Conservation (phyloP, 1,140 invertebrate species). For the Penaeus vannamei region DNA sequence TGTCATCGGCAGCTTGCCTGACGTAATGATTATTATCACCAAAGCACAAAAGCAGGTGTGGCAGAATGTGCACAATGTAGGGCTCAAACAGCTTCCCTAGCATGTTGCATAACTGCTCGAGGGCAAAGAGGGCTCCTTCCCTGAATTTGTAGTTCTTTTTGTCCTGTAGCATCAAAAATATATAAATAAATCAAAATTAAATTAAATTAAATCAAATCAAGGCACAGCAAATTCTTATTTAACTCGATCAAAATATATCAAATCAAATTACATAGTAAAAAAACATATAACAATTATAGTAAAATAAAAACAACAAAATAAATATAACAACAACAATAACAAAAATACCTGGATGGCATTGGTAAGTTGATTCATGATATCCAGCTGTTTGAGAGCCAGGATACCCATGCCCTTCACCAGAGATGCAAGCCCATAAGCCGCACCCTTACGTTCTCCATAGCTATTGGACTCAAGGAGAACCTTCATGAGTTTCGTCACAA, state of each 20-base stretch:
- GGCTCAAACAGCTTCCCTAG: constrained; percentile 97
- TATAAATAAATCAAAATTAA: not conserved
- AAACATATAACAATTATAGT: too few species aligned
- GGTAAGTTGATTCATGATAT: constrained; percentile 95
- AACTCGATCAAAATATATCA: too few species aligned
- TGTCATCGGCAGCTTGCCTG: constrained; percentile 92
- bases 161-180: constrained; percentile 80
- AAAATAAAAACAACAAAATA: too few species aligned
- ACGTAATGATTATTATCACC: constrained; percentile 91
- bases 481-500: constrained; percentile 90
- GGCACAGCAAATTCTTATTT: too few species aligned
- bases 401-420: constrained; percentile 96
- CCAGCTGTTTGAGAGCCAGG: constrained; percentile 92
- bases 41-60: constrained; percentile 95
- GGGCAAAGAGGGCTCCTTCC: constrained; percentile 96
- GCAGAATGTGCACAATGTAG: constrained; percentile 97
- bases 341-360: constrained; percentile 86
- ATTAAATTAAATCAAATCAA: too few species aligned
- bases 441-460: constrained; percentile 92
- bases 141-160: constrained; percentile 95
- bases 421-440: constrained; percentile 75
- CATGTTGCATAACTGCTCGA: constrained; percentile 97
- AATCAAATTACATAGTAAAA: too few species aligned
- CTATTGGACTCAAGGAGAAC: constrained; percentile 93
- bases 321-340: too few species aligned